Base-by-base conservation (phyloP, 2,888 invertebrate genomes). In the Ectemnius cavifrons region DNA sequence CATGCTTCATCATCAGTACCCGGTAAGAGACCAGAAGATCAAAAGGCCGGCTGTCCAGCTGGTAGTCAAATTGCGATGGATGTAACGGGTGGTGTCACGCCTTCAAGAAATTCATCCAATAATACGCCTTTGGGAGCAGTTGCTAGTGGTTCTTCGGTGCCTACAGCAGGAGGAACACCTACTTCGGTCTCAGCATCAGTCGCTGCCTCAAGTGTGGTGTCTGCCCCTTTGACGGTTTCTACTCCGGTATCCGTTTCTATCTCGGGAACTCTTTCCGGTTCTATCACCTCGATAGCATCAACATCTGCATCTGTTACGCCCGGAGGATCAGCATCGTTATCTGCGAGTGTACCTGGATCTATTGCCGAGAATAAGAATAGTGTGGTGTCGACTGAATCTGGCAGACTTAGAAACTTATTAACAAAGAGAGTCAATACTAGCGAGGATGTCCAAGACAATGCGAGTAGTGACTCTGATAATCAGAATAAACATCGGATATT, bases 401-500 rank as follows among this genome's bases (percentile, higher is more conserved):
- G 92, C 71, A 89, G 92, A 67, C 86, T 93, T 64, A 90, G 93
- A 65, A 92, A 92, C 84, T 88, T 93, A 77, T 87, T 93, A 74
- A 92, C 92, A 58, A 89, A 90, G 76, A 85, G 91, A 78, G 71
- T 88, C 80, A 89, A 86, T 79, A 84, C 84, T 65, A 84, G 81
- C 71, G 87, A 88, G 11, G 88, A 88, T 68, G 79, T 76, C 71
- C 86, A 86, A 75, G 87, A 89, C 67, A 86, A 76, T 83, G 67
- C 77, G 66, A 79, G 86, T 83, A 74, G 86, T 84, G 79, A 79
- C 68, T 71, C 85, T 23, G 77, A 81, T 78, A 90, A 86, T 70
- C 92, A 92, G 73, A 92, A 92, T 79, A 92, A 92, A 79, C 89
- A 92, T 82, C 91, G 91, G 84, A 94, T 94, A 88, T 89, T 94